Conservation (phyloP, 2,797 vertebrate species). For the Cetoscarus ocellatus region DNA sequence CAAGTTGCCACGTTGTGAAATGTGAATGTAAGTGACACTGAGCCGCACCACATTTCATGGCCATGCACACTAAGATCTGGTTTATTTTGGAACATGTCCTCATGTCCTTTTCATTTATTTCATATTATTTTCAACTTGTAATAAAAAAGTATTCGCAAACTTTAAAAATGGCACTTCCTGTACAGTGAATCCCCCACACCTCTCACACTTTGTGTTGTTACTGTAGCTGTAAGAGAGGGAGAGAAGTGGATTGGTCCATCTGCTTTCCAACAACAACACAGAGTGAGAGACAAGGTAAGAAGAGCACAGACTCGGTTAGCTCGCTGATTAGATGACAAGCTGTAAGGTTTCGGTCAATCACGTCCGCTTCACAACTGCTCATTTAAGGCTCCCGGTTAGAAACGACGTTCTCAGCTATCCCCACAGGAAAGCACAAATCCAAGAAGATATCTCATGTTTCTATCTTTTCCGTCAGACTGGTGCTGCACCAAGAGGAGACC, state of each 20-base stretch:
- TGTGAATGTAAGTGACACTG: constrained; percentile 44
- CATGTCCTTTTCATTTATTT: neutral
- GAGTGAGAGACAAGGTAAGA: constrained; percentile 74
- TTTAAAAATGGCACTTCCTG: constrained; percentile 7
- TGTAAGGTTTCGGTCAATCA: constrained; percentile 76
- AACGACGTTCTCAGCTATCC: constrained; percentile 73
- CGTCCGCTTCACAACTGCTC: constrained; percentile 69
- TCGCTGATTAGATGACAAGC: constrained; percentile 76
- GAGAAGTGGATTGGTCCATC: constrained; percentile 67
- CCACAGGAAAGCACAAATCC: constrained; percentile 59
- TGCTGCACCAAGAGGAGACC: constrained; percentile 25
- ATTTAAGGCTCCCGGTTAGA: constrained; percentile 67
- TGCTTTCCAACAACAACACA: constrained; percentile 72
- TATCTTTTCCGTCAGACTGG: constrained; percentile 50
- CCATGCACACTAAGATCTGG: constrained; percentile 9
- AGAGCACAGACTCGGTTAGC: constrained; percentile 67
- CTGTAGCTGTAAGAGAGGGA: constrained; percentile 41
- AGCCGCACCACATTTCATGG: constrained; percentile 12
- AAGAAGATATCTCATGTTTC: constrained; percentile 70
- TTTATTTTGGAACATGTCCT: neutral
- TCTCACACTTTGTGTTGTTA: constrained; percentile 45
- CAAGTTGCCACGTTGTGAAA: constrained; percentile 52
- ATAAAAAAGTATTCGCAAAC: constrained; percentile 20
- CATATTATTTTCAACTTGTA: neutral
- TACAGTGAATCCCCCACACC: constrained; percentile 22